phyloP scores from a whole-genome alignment of 2,797 vertebrate genomes.

The Crax fasciolata region DNA sequence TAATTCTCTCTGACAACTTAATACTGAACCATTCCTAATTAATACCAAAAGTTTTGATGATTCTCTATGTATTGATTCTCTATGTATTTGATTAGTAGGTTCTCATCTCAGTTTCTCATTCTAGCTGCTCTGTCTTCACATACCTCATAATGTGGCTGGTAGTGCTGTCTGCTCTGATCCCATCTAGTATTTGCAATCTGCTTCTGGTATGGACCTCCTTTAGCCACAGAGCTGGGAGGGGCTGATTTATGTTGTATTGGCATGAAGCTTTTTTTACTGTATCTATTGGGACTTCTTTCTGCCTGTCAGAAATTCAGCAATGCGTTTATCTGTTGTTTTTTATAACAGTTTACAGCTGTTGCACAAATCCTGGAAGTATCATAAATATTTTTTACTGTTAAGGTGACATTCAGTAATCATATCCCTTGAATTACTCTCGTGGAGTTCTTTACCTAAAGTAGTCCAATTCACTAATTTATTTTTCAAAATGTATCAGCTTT shows the following conservation, averaged over 20 bases:
- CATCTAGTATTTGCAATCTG: not conserved
- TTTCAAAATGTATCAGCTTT: not conserved
- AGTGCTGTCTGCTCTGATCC: not conserved
- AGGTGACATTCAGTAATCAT: not conserved
- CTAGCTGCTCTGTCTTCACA: not conserved
- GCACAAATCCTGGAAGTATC: not conserved
- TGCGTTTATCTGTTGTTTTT: not conserved
- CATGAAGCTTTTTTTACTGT: not conserved
- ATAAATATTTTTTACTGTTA: not conserved
- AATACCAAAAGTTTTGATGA: not conserved
- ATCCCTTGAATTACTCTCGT: not conserved
- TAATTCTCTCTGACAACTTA: not conserved
- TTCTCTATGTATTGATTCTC: not conserved
- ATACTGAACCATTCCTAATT: not conserved
- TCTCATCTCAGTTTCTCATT: not conserved
- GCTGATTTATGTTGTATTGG: not conserved
- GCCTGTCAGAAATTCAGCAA: not conserved
- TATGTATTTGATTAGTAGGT: not conserved
- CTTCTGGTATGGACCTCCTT: not conserved
- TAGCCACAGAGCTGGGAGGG: not conserved
- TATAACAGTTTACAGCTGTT: not conserved
- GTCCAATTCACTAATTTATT: constrained; percentile 1
- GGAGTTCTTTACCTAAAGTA: not conserved
- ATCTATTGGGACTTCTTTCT: not conserved
- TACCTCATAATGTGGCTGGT: not conserved